A percentile compares a stretch with the other conserved stretches of the same genome.
phyloP scores from a whole-genome alignment of 1,140 invertebrate species.

The Drosophila cardini region DNA sequence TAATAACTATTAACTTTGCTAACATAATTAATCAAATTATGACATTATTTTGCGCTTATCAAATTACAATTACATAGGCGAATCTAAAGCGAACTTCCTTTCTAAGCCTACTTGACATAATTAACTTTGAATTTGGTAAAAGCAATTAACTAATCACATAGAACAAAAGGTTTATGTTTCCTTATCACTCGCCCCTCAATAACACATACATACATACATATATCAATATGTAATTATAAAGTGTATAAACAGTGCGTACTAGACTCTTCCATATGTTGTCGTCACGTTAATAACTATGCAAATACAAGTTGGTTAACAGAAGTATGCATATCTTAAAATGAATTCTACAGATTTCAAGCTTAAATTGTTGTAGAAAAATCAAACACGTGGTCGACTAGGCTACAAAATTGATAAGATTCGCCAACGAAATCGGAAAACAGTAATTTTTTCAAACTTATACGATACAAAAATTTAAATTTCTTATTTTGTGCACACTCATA shows the following conservation, averaged over 20 bases:
- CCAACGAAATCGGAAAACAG: no score
- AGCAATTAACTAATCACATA: constrained; percentile 51
- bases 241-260: neutral
- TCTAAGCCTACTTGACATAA: constrained; percentile 48
- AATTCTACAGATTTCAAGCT: no score
- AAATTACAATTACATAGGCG: neutral
- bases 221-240: neutral
- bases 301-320: no score
- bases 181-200: constrained; percentile 38
- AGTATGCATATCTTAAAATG: no score
- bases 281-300: no score
- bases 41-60: constrained; percentile 7
- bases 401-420: no score
- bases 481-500: neutral
- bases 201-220: neutral
- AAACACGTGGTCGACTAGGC: no score
- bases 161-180: constrained; percentile 36
- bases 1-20: neutral
- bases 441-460: no score
- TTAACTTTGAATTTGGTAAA: constrained; percentile 50
- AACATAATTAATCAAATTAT: neutral
- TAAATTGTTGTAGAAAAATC: no score
- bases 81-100: constrained; percentile 10
- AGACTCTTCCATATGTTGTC: no score
- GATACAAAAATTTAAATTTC: neutral